phyloP scores from a whole-genome alignment of 2,888 invertebrate genomes.

The Acanthoscelides obtectus region DNA sequence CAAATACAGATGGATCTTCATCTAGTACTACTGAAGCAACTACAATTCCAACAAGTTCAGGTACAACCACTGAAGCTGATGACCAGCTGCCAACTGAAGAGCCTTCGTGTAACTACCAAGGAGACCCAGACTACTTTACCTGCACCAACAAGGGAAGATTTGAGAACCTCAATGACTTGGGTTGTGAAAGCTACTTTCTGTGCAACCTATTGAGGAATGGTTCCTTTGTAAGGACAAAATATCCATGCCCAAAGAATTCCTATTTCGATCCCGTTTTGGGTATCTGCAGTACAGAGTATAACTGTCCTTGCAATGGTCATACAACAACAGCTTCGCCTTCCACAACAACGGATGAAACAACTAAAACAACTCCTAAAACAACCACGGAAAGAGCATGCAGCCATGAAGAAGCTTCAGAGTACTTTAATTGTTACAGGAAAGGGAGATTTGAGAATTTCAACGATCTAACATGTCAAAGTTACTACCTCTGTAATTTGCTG shows the following conservation, averaged over 20 bases:
- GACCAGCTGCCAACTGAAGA: too few relatives aligned
- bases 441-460: conserved; percentile 47
- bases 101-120: conserved; percentile 8
- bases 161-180: conserved; percentile 28
- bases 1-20: too few relatives aligned
- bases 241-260: conserved; percentile 24
- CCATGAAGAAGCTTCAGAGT: background rate
- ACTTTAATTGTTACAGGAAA: conserved; percentile 32
- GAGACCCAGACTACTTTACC: conserved; percentile 12
- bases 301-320: conserved; percentile 1
- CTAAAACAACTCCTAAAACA: background rate
- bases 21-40: conserved; percentile 9
- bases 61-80: background rate
- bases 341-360: background rate
- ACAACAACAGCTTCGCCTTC: background rate
- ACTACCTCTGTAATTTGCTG: conserved; percentile 26
- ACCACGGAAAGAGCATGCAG: conserved; percentile 11
- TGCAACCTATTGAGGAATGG: conserved; percentile 42
- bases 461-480: conserved; percentile 36
- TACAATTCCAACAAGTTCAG: background rate
- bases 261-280: conserved; percentile 23
- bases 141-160: conserved; percentile 21
- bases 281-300: conserved; percentile 17
- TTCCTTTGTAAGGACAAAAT: conserved; percentile 32
- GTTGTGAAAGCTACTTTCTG: conserved; percentile 41